These are phyloP conservation scores for Megamerina dolium DNA, from an alignment of 2,888 invertebrate genomes.

Conservation along the genomic window DNA sequence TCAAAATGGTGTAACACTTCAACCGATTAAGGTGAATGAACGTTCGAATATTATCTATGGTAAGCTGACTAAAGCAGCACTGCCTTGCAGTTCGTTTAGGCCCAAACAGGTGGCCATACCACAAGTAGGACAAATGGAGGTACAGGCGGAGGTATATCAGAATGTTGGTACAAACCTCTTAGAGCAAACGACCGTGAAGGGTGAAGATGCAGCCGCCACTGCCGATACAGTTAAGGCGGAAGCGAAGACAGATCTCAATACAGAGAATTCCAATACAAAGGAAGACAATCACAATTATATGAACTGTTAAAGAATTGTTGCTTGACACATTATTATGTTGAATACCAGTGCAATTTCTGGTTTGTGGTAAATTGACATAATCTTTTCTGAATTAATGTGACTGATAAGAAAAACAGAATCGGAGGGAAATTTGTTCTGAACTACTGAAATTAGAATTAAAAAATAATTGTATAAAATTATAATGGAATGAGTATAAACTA, in stretches of 20 bases:
- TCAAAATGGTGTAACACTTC: slow-evolving; percentile 35
- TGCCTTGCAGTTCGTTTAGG: slow-evolving; percentile 42
- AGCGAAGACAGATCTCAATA: not conserved
- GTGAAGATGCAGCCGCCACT: slow-evolving; percentile 7
- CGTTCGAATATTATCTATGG: slow-evolving; percentile 46
- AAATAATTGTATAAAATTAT: too few relatives aligned
- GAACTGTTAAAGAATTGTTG: slow-evolving; percentile 30
- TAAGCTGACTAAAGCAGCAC: slow-evolving; percentile 39
- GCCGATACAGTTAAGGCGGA: slow-evolving; percentile 3
- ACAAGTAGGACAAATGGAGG: slow-evolving; percentile 33
- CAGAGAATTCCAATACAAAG: not conserved
- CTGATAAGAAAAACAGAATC: too few relatives aligned
- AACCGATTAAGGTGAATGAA: slow-evolving; percentile 47
- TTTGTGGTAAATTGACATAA: too few relatives aligned
- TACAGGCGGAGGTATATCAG: slow-evolving; percentile 43
- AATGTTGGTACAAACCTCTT: slow-evolving; percentile 30
- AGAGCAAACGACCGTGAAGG: slow-evolving; percentile 12
- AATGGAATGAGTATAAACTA: slow-evolving; percentile 43
- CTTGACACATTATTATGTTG: slow-evolving; percentile 8
- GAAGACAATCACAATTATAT: slow-evolving; percentile 34
- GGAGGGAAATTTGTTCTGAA: too few relatives aligned
- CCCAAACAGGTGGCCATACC: slow-evolving; percentile 39
- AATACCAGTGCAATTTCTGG: slow-evolving; percentile 12
- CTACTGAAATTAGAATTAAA: too few relatives aligned
- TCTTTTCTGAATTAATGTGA: too few relatives aligned